Percentiles rank a stretch among this genome's conserved stretches.
These are phyloP conservation scores for Meloidogyne exigua DNA, from an alignment of 1,140 invertebrate genomes.

Conservation along the genomic window DNA sequence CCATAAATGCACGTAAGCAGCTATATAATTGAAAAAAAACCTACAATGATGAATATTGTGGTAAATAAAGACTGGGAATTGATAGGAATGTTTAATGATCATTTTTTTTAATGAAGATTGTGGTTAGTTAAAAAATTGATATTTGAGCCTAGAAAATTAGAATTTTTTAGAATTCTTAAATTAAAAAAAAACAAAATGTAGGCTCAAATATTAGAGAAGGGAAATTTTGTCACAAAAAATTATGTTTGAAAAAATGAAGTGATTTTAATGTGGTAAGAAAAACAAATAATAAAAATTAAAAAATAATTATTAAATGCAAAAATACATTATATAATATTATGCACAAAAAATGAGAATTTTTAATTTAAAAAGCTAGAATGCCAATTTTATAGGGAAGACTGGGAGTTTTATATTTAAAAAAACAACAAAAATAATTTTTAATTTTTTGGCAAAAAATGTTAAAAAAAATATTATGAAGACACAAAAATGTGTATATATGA, in stretches of 20 bases:
- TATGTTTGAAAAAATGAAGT: no score
- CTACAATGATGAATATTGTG: no score
- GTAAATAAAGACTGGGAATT: not conserved
- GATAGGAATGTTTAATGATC: conserved; percentile 4
- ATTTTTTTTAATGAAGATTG: not conserved
- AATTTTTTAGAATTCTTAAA: no score
- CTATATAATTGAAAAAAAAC: not conserved
- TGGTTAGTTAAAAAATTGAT: no score
- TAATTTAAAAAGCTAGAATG: not conserved
- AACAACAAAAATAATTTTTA: not conserved
- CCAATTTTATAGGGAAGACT: not conserved
- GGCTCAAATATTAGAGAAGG: no score
- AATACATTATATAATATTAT: not conserved
- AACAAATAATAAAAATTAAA: no score
- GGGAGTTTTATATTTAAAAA: not conserved
- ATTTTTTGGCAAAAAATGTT: not conserved
- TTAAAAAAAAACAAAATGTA: not conserved
- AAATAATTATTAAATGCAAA: no score
- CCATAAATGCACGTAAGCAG: conserved; percentile 1
- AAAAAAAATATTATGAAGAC: not conserved
- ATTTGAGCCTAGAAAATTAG: no score
- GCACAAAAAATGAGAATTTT: conserved; percentile 1
- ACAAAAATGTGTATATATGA: not conserved
- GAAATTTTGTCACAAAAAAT: no score
- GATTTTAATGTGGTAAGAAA: no score